Base-by-base conservation (phyloP, 2,888 invertebrate genomes). In the Lasioglossum oenotherae region DNA sequence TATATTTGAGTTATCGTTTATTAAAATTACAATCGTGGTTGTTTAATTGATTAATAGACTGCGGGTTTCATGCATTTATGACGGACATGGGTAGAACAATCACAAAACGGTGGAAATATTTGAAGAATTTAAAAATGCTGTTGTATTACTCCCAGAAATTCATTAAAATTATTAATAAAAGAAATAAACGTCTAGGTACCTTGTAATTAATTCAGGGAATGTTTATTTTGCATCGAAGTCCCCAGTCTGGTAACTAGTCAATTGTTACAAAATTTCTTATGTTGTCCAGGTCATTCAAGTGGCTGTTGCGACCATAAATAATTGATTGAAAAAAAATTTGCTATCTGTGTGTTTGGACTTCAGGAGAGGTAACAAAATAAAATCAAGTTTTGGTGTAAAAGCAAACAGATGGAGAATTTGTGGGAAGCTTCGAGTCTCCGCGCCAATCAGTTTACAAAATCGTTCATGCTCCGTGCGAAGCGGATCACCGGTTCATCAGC, bases 401-500 rank as follows among this genome's bases (percentile, higher is more conserved):
- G 64, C 64, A 19, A 31, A 31, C 64, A 19, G 2, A 35, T 31
- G 64, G 19, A 31, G 64, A 35, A 35, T 64, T 64, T 27, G 19
- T 19, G 35, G 35, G 64, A 31, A 31, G 14, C 31, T 31, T 31
- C 64, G 64, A 8, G 64, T 12, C 12, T n/a, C n/a, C n/a, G 31
- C 12, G 4, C 4, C 19, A 31, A 64, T 35, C 31, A 31, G 64
- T 31, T 67, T n/a, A n/a, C 76, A 57, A 75, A 80, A 67, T 69
- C 57, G 57, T n/a, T 69, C 14, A 23, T 38, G 69, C 41, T 31
- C 44, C 8, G 73, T 64, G 49, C 73, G 19, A 60, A 49, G 44
- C 85, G 72, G 79, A 85, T 74, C 76, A 57, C 77, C n/a, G 19
- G 44, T 44, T 71, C 44, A 44, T 79, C 85, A 78, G 79, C 79